These are phyloP conservation scores for Drosophila simulans DNA, from an alignment of 1,140 invertebrate genomes.

Conservation along the genomic window DNA sequence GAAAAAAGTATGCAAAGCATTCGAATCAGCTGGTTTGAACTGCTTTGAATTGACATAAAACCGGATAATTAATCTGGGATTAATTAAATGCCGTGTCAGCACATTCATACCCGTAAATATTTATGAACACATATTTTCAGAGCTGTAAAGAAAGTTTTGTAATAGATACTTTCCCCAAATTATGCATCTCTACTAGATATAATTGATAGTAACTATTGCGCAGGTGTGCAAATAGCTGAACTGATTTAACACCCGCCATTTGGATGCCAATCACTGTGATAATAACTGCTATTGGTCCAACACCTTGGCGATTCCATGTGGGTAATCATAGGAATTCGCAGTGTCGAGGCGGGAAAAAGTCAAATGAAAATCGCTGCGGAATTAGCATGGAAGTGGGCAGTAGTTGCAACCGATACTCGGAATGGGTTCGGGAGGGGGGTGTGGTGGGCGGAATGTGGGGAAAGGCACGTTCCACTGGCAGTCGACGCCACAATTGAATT, in stretches of 20 bases:
- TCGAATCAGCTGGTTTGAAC: neutral
- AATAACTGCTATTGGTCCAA: conserved; percentile 14
- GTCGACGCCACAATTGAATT: conserved; percentile 36
- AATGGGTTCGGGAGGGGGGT: conserved; percentile 2
- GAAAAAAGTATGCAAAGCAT: neutral
- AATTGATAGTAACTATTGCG: too few species aligned
- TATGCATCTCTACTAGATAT: too few species aligned
- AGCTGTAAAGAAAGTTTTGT: neutral
- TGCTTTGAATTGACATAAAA: neutral
- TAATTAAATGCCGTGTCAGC: neutral
- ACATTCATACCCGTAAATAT: too few species aligned
- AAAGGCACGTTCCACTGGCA: conserved; percentile 48
- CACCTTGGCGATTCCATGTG: conserved; percentile 9
- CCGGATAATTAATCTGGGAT: neutral
- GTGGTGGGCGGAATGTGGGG: conserved; percentile 16
- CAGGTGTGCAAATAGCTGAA: too few species aligned
- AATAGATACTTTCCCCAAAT: too few species aligned
- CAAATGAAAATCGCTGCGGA: conserved; percentile 30
- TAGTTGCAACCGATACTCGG: conserved; percentile 13
- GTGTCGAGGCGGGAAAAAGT: conserved; percentile 10
- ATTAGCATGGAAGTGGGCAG: conserved; percentile 11
- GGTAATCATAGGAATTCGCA: conserved; percentile 2
- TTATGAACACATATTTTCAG: too few species aligned
- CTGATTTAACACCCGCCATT: too few species aligned
- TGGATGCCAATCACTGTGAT: too few species aligned